These are phyloP conservation scores for Julus scanicus DNA, from an alignment of 2,888 invertebrate species.

Conservation along the genomic window DNA sequence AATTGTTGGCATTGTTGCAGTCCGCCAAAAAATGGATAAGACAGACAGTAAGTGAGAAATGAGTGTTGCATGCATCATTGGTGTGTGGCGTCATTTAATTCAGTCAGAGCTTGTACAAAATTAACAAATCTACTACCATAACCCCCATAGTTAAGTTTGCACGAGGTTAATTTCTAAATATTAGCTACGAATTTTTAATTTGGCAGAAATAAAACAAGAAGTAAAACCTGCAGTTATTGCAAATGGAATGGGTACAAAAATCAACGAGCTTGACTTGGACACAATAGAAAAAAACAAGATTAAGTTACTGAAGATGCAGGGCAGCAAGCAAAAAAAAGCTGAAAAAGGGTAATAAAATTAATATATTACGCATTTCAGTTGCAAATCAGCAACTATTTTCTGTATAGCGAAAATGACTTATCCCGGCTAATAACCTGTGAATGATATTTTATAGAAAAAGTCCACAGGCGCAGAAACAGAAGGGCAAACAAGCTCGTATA, in stretches of 20 bases:
- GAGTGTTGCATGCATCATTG: not conserved
- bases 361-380: no score
- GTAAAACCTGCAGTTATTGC: not conserved
- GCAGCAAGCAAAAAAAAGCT: conserved; percentile 59
- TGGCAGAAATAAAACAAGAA: conserved; percentile 40
- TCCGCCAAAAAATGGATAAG: conserved; percentile 15
- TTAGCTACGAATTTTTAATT: not conserved
- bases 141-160: no score
- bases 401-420: no score
- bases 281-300: conserved; percentile 79
- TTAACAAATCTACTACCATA: no score
- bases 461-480: conserved; percentile 70
- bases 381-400: no score
- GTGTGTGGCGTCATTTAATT: no score
- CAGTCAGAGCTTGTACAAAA: no score
- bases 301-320: conserved; percentile 70
- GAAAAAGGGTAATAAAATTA: conserved; percentile 58
- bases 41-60: not conserved
- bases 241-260: not conserved
- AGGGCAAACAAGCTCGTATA: conserved; percentile 86
- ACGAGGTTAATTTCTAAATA: no score
- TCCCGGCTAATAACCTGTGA: no score
- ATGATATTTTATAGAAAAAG: conserved; percentile 66
- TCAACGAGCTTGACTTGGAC: conserved; percentile 66
- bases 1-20: conserved; percentile 15